phyloP scores from a whole-genome alignment of 2,797 vertebrate genomes.

The Margarornis squamiger region DNA sequence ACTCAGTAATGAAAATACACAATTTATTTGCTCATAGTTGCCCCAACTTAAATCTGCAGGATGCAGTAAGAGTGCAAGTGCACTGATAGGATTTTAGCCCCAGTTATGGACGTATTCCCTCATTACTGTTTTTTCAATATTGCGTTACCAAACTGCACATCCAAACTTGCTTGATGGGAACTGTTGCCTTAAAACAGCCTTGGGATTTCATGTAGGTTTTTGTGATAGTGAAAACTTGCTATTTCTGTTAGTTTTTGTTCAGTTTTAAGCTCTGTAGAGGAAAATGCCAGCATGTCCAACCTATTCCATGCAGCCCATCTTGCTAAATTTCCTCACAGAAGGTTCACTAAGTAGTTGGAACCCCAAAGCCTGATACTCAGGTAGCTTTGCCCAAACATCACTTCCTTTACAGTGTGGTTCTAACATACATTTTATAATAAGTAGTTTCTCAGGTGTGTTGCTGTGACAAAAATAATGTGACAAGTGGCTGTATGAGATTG shows the following conservation, averaged over 20 bases:
- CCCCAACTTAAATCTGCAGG: neutral
- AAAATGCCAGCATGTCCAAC: neutral
- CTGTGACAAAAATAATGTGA: neutral
- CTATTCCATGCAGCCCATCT: neutral
- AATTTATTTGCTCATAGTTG: neutral
- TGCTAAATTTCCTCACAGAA: neutral
- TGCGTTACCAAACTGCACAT: neutral
- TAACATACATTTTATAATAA: accelerated
- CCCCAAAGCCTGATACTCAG: neutral
- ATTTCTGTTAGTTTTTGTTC: neutral
- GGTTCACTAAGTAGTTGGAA: neutral
- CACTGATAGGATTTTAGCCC: neutral
- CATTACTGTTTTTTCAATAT: neutral
- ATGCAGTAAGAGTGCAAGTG: neutral
- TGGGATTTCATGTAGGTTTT: accelerated
- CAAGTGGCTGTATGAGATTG: neutral
- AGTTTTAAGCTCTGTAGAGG: neutral
- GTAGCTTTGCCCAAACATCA: neutral
- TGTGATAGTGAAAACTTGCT: neutral
- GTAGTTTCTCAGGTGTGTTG: neutral
- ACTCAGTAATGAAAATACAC: accelerated
- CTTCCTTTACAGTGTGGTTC: neutral
- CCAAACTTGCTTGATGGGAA: neutral
- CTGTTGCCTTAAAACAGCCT: neutral
- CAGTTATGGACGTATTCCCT: neutral